Base-by-base conservation (phyloP, 1,140 invertebrate genomes). In the Hypothenemus hampei region DNA sequence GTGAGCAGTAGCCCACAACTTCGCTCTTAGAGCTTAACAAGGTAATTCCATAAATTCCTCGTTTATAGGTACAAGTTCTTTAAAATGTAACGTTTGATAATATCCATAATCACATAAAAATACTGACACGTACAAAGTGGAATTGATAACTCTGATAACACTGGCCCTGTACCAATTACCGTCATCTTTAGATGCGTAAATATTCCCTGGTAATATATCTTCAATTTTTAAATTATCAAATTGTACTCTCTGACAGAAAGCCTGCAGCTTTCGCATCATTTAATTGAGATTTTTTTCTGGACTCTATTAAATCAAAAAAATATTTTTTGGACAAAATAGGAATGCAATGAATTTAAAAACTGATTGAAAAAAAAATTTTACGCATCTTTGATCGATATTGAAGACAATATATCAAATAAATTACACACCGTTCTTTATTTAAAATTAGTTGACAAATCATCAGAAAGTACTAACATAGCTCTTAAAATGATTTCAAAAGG, bases 101-200 rank as follows among this genome's bases (percentile, higher is more conserved):
- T 78, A 74, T 1, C 79, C 79, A 56, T 71, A 80, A 61, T 81
- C 79, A 36, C 77, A 75, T 44, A 77, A 77, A 44, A 77, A 76
- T n/a, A 78, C 74, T 0, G 72, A 73, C n/a, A 78, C 72, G 5
- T 70, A 69, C 20, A 70, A 68, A 24, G 69, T 62, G 3, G 71
- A 64, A 33, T 70, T 65, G 10, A 78, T 72, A 18, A 76, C 66
- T 50, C 73, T 73, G 10, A 68, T 65, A 2, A 75, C 60, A 22
- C 65, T 72, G 4, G 69, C 73, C 54, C 76, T 76, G 57, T 21
- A 71, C 67, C 41, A 53, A 2, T 63, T 65, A 52, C 70, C 69
- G 15, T 60, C 58, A 26, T 68, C 57, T 41, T 64, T 68, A 2
- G 66, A 66, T 1, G 70, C 70, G 48, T 70, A 72, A 15, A 72